Percentiles rank a stretch among this genome's conserved stretches.
Conservation (phyloP, 2,888 invertebrate genomes). For the Machimus atricapillus region DNA sequence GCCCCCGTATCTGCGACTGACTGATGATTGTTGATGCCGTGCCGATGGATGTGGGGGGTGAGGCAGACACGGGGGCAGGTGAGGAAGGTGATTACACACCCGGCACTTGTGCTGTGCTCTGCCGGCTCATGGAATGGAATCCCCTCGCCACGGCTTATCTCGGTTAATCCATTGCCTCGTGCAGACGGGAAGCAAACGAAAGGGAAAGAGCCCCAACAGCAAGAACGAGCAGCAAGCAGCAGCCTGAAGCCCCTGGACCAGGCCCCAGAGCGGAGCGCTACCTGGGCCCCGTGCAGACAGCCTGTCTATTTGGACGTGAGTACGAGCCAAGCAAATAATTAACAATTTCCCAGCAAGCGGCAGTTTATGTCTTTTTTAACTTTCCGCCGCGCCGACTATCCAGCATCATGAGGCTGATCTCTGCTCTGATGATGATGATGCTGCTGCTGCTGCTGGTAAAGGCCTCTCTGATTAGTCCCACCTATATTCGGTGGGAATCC, state of each 20-base stretch:
- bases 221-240: background rate
- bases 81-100: background rate
- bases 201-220: background rate
- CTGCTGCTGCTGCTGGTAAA: background rate
- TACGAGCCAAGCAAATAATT: background rate
- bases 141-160: background rate
- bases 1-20: background rate
- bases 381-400: background rate
- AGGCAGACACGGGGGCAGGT: background rate
- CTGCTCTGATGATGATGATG: background rate
- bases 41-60: background rate
- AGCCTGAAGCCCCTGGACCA: background rate
- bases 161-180: background rate
- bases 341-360: background rate
- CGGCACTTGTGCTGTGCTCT: background rate
- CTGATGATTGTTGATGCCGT: background rate
- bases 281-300: background rate
- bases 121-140: background rate
- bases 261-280: background rate
- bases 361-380: conserved; percentile 4
- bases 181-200: background rate
- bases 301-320: background rate
- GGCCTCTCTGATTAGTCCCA: background rate
- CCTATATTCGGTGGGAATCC: background rate
- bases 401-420: background rate